Evolutionary conservation across 2,888 invertebrate genomes (phyloP).

Genomic region (Argyresthia goedartella): DNA sequence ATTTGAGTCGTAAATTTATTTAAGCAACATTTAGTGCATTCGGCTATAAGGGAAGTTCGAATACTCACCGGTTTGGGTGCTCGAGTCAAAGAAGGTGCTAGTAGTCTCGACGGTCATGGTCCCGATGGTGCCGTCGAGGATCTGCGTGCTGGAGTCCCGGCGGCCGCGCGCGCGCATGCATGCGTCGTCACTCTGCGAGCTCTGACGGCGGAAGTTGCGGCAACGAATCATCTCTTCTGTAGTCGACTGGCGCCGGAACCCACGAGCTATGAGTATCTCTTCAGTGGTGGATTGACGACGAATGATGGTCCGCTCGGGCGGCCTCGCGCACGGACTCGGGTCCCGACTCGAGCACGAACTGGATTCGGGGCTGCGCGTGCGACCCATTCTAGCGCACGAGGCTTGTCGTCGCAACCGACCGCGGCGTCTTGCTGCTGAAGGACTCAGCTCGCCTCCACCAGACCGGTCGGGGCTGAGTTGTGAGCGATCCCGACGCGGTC

Average conservation of each 20-base stretch:
- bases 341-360: constrained; percentile 86
- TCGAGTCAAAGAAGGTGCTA: constrained; percentile 92
- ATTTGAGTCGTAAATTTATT: background rate
- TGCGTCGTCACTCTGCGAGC: constrained; percentile 89
- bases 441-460: constrained; percentile 85
- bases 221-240: constrained; percentile 95
- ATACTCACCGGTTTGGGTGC: constrained; percentile 90
- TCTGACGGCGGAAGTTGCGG: constrained; percentile 90
- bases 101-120: constrained; percentile 95
- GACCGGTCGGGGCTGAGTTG: constrained; percentile 85
- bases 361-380: constrained; percentile 76
- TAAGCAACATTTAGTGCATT: background rate
- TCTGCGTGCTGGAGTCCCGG: constrained; percentile 89
- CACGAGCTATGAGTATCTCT: constrained; percentile 90
- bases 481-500: constrained; percentile 81
- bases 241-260: constrained; percentile 90
- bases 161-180: constrained; percentile 78
- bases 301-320: constrained; percentile 79
- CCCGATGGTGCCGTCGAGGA: constrained; percentile 90
- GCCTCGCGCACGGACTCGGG: constrained; percentile 81
- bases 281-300: constrained; percentile 91
- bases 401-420: constrained; percentile 83
- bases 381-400: constrained; percentile 76
- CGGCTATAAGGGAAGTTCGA: background rate
- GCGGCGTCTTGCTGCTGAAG: constrained; percentile 77